phyloP scores from a whole-genome alignment of 2,113 vertebrate species.

The Ptyas mucosa region DNA sequence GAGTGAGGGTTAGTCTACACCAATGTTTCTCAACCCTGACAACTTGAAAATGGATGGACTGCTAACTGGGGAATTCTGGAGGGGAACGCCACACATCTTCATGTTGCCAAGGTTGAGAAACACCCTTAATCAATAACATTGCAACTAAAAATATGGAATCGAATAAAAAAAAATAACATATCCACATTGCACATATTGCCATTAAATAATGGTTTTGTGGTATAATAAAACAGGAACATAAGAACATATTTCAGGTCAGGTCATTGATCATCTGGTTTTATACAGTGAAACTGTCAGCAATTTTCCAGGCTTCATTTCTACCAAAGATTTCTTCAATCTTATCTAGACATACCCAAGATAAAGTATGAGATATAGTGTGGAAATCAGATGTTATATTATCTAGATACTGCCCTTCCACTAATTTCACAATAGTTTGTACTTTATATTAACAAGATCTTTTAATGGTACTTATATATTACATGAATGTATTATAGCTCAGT shows the following conservation, averaged over 20 bases:
- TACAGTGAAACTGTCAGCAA: neutral
- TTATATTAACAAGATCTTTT: neutral
- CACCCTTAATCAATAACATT: neutral
- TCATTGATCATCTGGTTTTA: neutral
- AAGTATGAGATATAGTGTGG: neutral
- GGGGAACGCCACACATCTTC: neutral
- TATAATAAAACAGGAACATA: neutral
- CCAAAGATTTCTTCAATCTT: neutral
- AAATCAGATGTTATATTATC: neutral
- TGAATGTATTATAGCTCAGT: neutral
- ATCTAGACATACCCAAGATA: neutral
- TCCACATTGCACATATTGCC: neutral
- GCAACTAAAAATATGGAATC: constrained; percentile 21
- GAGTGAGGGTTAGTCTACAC: constrained; percentile 1
- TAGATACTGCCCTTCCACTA: neutral
- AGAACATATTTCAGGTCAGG: neutral
- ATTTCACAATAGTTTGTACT: neutral
- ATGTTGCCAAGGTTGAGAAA: neutral
- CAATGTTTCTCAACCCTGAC: neutral
- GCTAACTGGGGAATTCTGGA: neutral
- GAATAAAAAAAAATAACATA: neutral
- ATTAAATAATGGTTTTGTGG: neutral
- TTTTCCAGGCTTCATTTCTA: neutral
- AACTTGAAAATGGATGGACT: neutral
- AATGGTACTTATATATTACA: too few species aligned